Evolutionary conservation across 92 coral and sea anemone genomes (phyloP).

Genomic region (Montipora capitata): DNA sequence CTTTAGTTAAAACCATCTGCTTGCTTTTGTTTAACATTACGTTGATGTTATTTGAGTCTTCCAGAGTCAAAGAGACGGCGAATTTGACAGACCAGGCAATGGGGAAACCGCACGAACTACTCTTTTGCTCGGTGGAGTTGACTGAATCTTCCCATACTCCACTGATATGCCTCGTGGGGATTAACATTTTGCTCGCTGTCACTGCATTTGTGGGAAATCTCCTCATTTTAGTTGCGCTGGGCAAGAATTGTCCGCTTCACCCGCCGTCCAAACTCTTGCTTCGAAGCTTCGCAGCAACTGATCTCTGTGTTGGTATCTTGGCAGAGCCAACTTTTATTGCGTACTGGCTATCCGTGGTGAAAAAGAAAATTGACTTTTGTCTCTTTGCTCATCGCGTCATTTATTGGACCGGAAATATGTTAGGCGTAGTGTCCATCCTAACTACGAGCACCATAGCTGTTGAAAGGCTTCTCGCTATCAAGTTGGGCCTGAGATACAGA

Average conservation of each 20-base stretch:
- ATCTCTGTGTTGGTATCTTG: conserved; percentile 11
- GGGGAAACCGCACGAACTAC: background rate
- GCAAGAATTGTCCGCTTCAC: conserved; percentile 12
- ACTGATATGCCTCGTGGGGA: background rate
- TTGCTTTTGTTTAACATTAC: no score
- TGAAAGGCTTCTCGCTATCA: background rate
- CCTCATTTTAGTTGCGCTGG: conserved; percentile 14
- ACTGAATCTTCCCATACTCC: background rate
- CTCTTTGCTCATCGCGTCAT: background rate
- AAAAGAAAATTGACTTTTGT: background rate
- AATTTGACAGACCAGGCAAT: background rate
- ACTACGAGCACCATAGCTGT: background rate
- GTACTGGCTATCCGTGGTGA: conserved; percentile 10
- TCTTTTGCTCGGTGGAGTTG: background rate
- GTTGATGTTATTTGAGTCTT: no score
- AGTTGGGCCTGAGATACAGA: background rate
- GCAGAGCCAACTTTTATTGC: background rate
- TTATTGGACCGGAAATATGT: background rate
- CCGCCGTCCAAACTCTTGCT: conserved; percentile 27
- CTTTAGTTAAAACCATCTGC: no score
- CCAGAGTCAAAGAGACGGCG: no score
- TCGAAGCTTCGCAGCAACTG: conserved; percentile 11
- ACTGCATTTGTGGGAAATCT: conserved; percentile 25
- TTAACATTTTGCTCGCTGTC: background rate
- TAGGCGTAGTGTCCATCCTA: background rate